These are phyloP conservation scores for Cepaea hortensis DNA, from an alignment of 2,888 invertebrate species.

Conservation along the genomic window DNA sequence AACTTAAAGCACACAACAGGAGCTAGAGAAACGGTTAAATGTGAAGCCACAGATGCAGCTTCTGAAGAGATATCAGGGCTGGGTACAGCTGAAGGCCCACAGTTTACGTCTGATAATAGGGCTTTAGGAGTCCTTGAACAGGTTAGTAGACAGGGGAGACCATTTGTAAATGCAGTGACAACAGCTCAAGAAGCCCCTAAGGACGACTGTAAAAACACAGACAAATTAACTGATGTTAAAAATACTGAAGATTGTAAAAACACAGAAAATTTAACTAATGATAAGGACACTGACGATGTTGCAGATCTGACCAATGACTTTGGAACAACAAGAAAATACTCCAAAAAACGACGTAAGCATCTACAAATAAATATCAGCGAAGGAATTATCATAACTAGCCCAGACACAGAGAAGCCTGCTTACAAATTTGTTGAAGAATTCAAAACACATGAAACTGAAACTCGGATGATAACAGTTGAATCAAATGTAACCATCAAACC, in stretches of 20 bases:
- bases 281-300: conserved; percentile 3
- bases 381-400: neutral
- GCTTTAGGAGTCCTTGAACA: neutral
- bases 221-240: neutral
- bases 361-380: neutral
- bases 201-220: neutral
- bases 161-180: neutral
- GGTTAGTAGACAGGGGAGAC: neutral
- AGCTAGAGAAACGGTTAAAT: neutral
- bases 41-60: neutral
- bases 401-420: neutral
- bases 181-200: too few species aligned
- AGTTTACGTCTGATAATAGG: neutral
- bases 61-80: neutral
- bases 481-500: neutral
- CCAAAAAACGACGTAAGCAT: conserved; percentile 3
- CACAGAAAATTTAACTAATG: neutral
- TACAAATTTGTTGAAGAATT: neutral
- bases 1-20: neutral
- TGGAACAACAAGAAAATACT: conserved; percentile 17
- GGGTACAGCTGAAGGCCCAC: neutral
- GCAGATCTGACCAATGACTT: conserved; percentile 11
- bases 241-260: neutral
- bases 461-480: neutral
- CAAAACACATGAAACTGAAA: neutral